Evolutionary conservation across 2,888 invertebrate genomes (phyloP).

Genomic region (Leistus spinibarbis): DNA sequence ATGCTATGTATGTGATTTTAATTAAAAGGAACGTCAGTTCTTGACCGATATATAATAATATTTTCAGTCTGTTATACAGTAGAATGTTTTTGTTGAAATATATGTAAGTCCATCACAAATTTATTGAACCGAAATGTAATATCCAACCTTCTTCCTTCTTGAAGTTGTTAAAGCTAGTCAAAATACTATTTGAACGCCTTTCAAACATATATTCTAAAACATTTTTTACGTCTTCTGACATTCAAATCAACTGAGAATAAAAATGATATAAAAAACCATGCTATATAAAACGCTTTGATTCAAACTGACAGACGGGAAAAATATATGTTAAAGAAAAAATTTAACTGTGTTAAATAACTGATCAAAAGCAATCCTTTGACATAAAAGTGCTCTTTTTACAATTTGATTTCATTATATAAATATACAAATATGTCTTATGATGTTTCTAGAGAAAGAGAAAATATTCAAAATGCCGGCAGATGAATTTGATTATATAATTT

Average conservation of each 20-base stretch:
- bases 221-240: neutral
- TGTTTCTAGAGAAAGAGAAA: neutral
- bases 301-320: constrained; percentile 3
- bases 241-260: constrained; percentile 7
- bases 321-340: neutral
- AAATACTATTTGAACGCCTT: neutral
- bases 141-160: neutral
- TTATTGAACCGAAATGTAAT: neutral
- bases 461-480: neutral
- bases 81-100: neutral
- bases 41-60: neutral
- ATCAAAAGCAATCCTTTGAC: neutral
- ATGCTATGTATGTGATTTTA: neutral
- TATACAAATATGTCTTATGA: neutral
- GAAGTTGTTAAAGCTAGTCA: neutral
- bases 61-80: neutral
- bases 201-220: neutral
- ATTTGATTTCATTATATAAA: constrained; percentile 8
- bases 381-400: neutral
- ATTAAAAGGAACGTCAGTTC: neutral
- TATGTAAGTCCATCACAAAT: neutral
- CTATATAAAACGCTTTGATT: constrained; percentile 21
- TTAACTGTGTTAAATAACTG: constrained; percentile 1
- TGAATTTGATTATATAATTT: neutral
- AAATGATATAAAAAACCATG: constrained; percentile 26